These are phyloP conservation scores for Pseudolycoriella hygida DNA, from an alignment of 2,888 invertebrate species.

Conservation along the genomic window DNA sequence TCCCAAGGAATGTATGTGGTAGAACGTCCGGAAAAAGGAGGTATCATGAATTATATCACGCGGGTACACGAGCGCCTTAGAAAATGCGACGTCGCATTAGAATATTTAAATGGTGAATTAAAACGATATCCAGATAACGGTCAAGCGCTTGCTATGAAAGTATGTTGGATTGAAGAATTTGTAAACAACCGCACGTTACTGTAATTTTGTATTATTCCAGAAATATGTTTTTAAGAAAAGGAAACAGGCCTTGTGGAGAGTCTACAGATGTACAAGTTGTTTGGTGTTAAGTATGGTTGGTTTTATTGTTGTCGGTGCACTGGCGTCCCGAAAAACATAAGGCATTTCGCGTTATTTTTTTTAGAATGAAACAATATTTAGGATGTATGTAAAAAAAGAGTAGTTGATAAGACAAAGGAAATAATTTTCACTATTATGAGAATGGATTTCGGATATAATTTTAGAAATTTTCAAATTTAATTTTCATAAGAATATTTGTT, in stretches of 20 bases:
- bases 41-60: conserved; percentile 90
- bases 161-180: conserved; percentile 16
- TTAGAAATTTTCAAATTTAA: too few relatives aligned
- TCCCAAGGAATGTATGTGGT: conserved; percentile 64
- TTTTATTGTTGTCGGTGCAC: conserved; percentile 67
- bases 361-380: too few relatives aligned
- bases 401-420: too few relatives aligned
- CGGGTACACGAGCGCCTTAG: conserved; percentile 85
- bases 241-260: conserved; percentile 78
- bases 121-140: conserved; percentile 73
- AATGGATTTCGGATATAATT: too few relatives aligned
- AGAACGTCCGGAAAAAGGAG: conserved; percentile 66
- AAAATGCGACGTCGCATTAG: conserved; percentile 71
- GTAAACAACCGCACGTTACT: neutral
- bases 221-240: conserved; percentile 72
- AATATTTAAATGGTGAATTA: conserved; percentile 66
- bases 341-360: too few relatives aligned
- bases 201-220: conserved; percentile 33
- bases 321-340: conserved; percentile 44
- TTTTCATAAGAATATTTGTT: too few relatives aligned
- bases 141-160: conserved; percentile 68
- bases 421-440: too few relatives aligned
- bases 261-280: conserved; percentile 78
- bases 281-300: conserved; percentile 69
- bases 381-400: too few relatives aligned